phyloP scores from a whole-genome alignment of 2,888 invertebrate genomes.

The Osmoderma eremita region DNA sequence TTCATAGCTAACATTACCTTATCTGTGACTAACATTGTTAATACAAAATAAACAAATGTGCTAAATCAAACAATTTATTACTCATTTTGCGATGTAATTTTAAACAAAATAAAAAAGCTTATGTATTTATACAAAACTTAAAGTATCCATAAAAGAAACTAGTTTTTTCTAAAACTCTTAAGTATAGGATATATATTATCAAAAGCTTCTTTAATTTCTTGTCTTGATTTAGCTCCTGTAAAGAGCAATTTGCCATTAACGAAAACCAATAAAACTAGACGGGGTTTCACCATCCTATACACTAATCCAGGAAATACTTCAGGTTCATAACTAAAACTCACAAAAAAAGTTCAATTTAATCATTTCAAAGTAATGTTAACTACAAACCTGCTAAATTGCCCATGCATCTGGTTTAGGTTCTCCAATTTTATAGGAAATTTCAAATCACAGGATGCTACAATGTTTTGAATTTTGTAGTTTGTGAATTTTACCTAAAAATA shows the following conservation, averaged over 20 bases:
- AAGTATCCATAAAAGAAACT: neutral
- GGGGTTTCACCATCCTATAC: constrained; percentile 96
- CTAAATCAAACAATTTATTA: no score
- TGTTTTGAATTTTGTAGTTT: constrained; percentile 83
- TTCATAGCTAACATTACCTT: no score
- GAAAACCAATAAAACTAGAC: constrained; percentile 95
- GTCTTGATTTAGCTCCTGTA: constrained; percentile 93
- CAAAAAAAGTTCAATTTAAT: neutral
- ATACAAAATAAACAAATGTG: no score
- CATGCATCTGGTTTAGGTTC: constrained; percentile 78
- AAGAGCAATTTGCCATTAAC: constrained; percentile 99
- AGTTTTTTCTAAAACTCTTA: constrained; percentile 89
- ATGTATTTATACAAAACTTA: neutral
- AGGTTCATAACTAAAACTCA: constrained; percentile 89
- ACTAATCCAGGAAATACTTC: constrained; percentile 99
- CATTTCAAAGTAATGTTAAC: constrained; percentile 46
- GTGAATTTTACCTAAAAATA: constrained; percentile 76
- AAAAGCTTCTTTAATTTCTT: constrained; percentile 92
- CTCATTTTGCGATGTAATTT: no score
- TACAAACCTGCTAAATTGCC: constrained; percentile 68
- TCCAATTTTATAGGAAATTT: constrained; percentile 79
- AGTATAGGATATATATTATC: constrained; percentile 95
- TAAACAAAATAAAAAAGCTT: neutral
- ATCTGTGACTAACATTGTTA: no score
- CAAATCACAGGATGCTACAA: constrained; percentile 79